Evolutionary conservation across 2,113 vertebrate genomes (phyloP).

Genomic region (Panthera uncia): DNA sequence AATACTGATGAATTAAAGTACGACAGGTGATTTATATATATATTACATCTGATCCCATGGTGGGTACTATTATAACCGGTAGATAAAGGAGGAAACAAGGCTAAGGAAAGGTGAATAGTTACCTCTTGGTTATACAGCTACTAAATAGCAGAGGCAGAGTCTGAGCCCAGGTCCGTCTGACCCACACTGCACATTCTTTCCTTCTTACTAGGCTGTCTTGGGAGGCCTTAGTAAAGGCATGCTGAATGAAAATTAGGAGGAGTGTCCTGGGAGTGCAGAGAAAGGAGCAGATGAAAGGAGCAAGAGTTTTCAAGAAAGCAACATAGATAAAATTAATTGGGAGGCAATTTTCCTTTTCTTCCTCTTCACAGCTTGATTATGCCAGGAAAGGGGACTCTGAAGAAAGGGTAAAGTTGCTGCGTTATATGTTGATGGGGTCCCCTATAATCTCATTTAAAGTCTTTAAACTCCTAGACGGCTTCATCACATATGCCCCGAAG

Average conservation of each 20-base stretch:
- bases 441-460: background rate
- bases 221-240: background rate
- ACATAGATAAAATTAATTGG: background rate
- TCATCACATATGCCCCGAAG: background rate
- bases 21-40: background rate
- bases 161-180: background rate
- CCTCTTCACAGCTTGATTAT: background rate
- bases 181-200: background rate
- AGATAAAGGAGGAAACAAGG: background rate
- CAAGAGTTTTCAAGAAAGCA: background rate
- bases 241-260: background rate
- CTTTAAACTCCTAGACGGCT: background rate
- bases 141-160: background rate
- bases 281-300: background rate
- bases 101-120: background rate
- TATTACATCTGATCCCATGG: background rate
- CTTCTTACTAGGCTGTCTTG: background rate
- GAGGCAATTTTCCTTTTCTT: background rate
- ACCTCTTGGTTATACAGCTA: background rate
- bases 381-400: background rate
- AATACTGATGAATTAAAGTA: background rate
- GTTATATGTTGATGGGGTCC: conserved; percentile 13
- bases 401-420: background rate
- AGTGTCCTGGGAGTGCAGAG: background rate
- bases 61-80: background rate